Evolutionary conservation across 2,113 vertebrate species (phyloP).

Genomic region (Rhegmatorhina hoffmannsi): DNA sequence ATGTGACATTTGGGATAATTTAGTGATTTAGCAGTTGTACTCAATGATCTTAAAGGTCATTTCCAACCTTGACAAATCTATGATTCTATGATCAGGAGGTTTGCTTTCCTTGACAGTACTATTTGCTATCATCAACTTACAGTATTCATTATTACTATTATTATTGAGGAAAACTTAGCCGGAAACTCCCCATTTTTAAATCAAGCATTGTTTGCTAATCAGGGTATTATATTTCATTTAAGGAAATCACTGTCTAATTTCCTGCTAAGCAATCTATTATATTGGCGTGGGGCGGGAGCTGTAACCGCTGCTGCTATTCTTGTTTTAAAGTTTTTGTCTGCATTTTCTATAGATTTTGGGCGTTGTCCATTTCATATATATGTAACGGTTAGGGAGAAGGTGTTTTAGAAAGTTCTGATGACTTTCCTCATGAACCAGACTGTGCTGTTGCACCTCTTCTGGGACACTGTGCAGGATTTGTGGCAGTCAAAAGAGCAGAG

Average conservation of each 20-base stretch:
- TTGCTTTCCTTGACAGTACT: conserved; percentile 13
- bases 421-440: background rate
- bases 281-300: background rate
- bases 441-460: conserved; percentile 19
- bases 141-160: background rate
- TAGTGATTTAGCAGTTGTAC: background rate
- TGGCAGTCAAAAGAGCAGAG: background rate
- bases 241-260: background rate
- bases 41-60: background rate
- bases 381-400: background rate
- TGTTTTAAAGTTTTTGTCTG: background rate
- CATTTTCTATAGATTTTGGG: background rate
- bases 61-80: background rate
- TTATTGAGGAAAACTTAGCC: background rate
- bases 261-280: background rate
- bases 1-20: background rate
- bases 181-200: conserved; percentile 25
- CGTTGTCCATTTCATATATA: background rate
- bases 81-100: background rate
- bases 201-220: conserved; percentile 35
- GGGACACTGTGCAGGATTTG: background rate
- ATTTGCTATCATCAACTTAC: background rate
- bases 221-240: conserved; percentile 5
- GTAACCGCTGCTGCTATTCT: background rate
- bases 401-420: background rate